phyloP scores from a whole-genome alignment of 2,113 vertebrate genomes.

The Empidonax traillii region DNA sequence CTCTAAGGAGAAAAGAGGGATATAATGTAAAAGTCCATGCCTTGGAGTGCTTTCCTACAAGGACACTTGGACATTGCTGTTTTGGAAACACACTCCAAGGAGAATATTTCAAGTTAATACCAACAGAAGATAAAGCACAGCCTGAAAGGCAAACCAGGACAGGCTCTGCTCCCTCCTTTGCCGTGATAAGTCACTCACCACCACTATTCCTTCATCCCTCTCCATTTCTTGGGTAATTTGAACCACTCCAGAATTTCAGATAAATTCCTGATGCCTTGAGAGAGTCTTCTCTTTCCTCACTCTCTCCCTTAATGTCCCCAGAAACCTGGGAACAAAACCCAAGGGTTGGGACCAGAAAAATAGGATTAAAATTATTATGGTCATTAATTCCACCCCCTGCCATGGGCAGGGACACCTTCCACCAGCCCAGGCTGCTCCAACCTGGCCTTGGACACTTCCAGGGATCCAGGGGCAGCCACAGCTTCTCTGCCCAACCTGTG shows the following conservation, averaged over 20 bases:
- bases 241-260: background rate
- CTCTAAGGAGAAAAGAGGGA: background rate
- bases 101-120: background rate
- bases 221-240: background rate
- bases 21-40: background rate
- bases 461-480: background rate
- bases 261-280: background rate
- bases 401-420: background rate
- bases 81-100: background rate
- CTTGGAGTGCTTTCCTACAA: background rate
- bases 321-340: background rate
- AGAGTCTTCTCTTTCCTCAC: background rate
- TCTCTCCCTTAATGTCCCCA: background rate
- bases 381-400: background rate
- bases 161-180: background rate
- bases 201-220: background rate
- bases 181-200: background rate
- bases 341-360: background rate
- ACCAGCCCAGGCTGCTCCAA: rapidly evolving
- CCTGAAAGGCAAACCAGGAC: background rate
- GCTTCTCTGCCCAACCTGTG: background rate
- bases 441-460: background rate
- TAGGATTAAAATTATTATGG: rapidly evolving
- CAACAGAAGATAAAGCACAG: background rate
- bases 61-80: background rate